Evolutionary conservation across 2,797 vertebrate species (phyloP).

Genomic region (Karalla daura): DNA sequence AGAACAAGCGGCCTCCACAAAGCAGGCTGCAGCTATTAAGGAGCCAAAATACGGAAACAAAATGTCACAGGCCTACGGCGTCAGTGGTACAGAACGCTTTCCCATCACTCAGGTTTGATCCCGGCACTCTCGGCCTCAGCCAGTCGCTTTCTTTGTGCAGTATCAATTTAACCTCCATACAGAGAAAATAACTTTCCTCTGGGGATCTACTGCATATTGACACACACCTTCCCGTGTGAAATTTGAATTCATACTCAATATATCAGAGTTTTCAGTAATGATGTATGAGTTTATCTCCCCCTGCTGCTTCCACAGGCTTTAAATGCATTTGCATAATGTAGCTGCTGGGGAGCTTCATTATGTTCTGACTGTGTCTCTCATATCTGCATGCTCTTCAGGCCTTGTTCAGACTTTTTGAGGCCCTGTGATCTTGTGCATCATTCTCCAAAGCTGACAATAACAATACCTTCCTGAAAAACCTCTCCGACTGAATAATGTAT

Average conservation of each 20-base stretch:
- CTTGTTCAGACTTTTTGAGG: not conserved
- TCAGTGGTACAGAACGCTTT: not conserved
- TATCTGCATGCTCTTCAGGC: not conserved
- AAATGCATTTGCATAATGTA: slow-evolving; percentile 20
- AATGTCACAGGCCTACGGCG: not conserved
- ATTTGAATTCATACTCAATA: slow-evolving; percentile 21
- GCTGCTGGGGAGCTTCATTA: slow-evolving; percentile 24
- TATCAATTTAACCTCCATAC: not conserved
- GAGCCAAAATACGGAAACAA: not conserved
- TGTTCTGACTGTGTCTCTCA: not conserved
- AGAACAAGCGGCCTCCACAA: not conserved
- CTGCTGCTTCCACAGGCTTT: not conserved
- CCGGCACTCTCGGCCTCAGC: not conserved
- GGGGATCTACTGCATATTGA: slow-evolving; percentile 1
- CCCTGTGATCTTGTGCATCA: not conserved
- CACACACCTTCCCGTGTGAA: slow-evolving; percentile 5
- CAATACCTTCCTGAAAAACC: slow-evolving; percentile 5
- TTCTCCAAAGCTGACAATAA: not conserved
- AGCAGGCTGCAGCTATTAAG: not conserved
- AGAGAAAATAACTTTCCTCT: not conserved
- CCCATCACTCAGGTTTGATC: not conserved
- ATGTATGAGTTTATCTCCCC: slow-evolving; percentile 20
- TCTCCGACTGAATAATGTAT: slow-evolving; percentile 42
- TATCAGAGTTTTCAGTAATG: slow-evolving; percentile 9
- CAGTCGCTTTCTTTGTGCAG: not conserved